A percentile compares a stretch with the other conserved stretches of the same genome.
Evolutionary conservation across 1,140 invertebrate genomes (phyloP).

Genomic region (Harlomillsia oculata): DNA sequence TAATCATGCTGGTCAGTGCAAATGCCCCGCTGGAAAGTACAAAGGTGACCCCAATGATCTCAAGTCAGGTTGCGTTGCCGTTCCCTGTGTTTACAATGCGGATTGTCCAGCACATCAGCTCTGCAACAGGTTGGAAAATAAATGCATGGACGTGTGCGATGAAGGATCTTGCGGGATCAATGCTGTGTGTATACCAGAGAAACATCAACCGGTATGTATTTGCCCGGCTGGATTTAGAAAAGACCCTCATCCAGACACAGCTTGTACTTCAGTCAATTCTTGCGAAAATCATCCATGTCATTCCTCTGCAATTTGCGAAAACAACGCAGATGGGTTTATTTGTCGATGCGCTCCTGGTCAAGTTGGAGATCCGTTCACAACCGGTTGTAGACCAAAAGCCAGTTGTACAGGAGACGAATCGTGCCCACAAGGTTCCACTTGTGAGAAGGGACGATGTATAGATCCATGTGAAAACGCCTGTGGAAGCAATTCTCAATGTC

Average conservation of each 20-base stretch:
- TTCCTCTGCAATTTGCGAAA: constrained; percentile 63
- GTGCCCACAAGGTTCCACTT: constrained; percentile 63
- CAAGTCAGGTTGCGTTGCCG: constrained; percentile 59
- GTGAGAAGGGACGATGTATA: constrained; percentile 58
- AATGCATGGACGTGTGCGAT: constrained; percentile 68
- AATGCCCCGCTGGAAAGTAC: constrained; percentile 72
- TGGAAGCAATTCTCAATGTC: constrained; percentile 64
- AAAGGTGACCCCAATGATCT: constrained; percentile 71
- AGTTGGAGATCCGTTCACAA: constrained; percentile 62
- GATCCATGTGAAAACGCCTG: constrained; percentile 69
- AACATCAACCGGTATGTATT: constrained; percentile 67
- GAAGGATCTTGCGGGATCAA: constrained; percentile 73
- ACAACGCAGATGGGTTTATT: constrained; percentile 49
- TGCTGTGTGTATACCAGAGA: constrained; percentile 75
- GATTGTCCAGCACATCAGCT: constrained; percentile 67
- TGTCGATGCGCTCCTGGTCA: constrained; percentile 62
- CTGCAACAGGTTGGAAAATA: constrained; percentile 69
- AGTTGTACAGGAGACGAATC: constrained; percentile 60
- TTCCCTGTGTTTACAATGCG: constrained; percentile 62
- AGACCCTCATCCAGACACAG: constrained; percentile 68
- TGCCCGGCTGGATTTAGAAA: constrained; percentile 70
- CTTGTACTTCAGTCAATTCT: constrained; percentile 47
- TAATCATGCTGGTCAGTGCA: constrained; percentile 76
- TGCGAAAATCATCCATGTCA: constrained; percentile 74
- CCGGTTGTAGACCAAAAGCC: constrained; percentile 64